A percentile compares a stretch with the other conserved stretches of the same genome.
These are phyloP conservation scores for Myotis vivesi DNA, from an alignment of 2,797 vertebrate species.

Conservation along the genomic window DNA sequence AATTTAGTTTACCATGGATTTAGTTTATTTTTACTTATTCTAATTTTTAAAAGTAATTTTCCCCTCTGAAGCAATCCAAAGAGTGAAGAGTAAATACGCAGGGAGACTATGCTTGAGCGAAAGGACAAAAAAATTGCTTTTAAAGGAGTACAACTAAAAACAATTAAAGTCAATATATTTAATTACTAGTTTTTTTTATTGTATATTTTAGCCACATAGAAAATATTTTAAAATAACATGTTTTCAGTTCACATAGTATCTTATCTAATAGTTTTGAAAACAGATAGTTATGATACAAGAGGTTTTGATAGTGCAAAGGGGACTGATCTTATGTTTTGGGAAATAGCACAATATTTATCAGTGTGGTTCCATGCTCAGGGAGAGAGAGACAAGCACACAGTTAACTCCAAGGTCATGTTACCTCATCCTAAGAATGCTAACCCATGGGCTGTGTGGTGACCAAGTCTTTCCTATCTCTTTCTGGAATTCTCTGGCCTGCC, in stretches of 20 bases:
- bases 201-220: not conserved
- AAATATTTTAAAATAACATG: not conserved
- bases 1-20: not conserved
- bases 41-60: constrained; percentile 47
- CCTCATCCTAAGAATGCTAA: not conserved
- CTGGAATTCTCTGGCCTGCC: not conserved
- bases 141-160: not conserved
- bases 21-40: not conserved
- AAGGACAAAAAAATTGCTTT: not conserved
- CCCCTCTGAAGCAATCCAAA: constrained; percentile 27
- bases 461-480: fast-evolving
- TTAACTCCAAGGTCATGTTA: not conserved
- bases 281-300: not conserved
- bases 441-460: fast-evolving
- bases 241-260: not conserved
- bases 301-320: not conserved
- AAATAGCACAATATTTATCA: not conserved
- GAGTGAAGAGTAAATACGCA: constrained; percentile 36
- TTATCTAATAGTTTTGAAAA: not conserved
- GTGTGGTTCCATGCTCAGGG: fast-evolving
- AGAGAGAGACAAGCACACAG: not conserved
- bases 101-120: not conserved
- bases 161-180: not conserved
- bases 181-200: not conserved
- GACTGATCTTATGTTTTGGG: fast-evolving